Evolutionary conservation across 1,140 invertebrate species (phyloP), one percentile per base, ranked within the genome.

Genomic region (Araneus ventricosus): DNA sequence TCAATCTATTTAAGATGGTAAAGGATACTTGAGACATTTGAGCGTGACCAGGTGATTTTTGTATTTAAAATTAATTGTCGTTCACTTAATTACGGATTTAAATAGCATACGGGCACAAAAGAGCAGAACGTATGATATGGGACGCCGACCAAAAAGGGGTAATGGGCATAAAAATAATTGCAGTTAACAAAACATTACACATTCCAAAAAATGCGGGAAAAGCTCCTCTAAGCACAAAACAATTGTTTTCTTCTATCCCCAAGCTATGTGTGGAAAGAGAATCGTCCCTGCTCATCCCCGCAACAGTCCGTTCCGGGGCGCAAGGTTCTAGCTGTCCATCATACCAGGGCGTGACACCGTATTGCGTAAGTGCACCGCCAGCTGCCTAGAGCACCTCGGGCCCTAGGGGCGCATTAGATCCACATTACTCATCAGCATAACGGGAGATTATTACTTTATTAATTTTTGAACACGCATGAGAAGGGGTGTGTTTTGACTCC

Each of bases 401-500:
- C 92, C 92, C 92, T 57, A 37, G 93, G 86, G 93, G 79, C 85
- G 82, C 93, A 93, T 93, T 93, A 93, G 34, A 52, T 80, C 93
- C 59, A 63, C 88, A 80, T 93, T 93, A 93, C 93, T 93, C 93
- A 93, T 93, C 93, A 93, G 75, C 88, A 93, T 90, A 86, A 92
- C 80, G 63, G 75, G 67, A 59, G 27, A 39, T 93, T 93, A 93
- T 93, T 93, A 93, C 93, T 93, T 89, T 93, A 93, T 93, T 93
- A 93, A 93, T 93, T 93, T 93, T 93, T 93, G 93, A 93, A 41
- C 89, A 84, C 67, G 88, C 41, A 57, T 45, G 80, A 41, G 80
- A 41, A 75, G 90, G 90, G 85, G 84, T 59, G 41, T 87, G 52
- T 37, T 87, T 61, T 84, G 82, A 84, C 82, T 84, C 82, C 4